Evolutionary conservation across 2,797 vertebrate genomes (phyloP), one percentile per base, ranked within the genome.

Genomic region (Lepus oiostolus): DNA sequence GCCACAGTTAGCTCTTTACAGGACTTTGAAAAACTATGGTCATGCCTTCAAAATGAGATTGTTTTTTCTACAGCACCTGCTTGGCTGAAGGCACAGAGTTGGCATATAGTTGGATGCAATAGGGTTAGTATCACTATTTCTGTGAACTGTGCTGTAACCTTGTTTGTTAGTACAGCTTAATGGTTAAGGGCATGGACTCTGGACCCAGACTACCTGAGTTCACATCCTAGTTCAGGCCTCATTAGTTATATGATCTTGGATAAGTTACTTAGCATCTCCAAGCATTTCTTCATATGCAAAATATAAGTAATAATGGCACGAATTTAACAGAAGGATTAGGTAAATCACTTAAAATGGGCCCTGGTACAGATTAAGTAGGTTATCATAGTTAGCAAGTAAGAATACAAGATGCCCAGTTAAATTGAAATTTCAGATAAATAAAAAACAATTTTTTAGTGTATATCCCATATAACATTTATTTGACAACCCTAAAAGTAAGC

Each of bases 341-440:
- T 52, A 82, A 90, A 65, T 67, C 52, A 94, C 58, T 87, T 84
- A 60, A 38, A 84, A 68, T 65, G n/a, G 5, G 87, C 17, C 1
- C 58, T 47, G 4, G 7, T 74, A 79, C 7, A 65, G 30, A 79
- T 70, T 84, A 88, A 85, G 35, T 21, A 74, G n/a, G 30, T 85
- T 85, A 38, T 67, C n/a, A 77, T 65, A 72, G 54, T 84, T 76
- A 52, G 30, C 42, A 76, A 93, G 76, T 65, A 75, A 88, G 92
- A 95, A 65, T 74, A 88, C 19, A 58, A 35, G 9, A 24, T 83
- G 30, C 6, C 60, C 12, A 50, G n/a, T 80, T 81, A 75, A 79
- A 88, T 62, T 88, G 60, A 76, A 91, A 82, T 71, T 91, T 76
- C 72, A 93, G 32, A 67, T 71, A 80, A 71, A 24, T 30, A 52